A percentile compares a stretch with the other conserved stretches of the same genome.
phyloP scores from a whole-genome alignment of 2,113 vertebrate species.

The Tenrec ecaudatus region DNA sequence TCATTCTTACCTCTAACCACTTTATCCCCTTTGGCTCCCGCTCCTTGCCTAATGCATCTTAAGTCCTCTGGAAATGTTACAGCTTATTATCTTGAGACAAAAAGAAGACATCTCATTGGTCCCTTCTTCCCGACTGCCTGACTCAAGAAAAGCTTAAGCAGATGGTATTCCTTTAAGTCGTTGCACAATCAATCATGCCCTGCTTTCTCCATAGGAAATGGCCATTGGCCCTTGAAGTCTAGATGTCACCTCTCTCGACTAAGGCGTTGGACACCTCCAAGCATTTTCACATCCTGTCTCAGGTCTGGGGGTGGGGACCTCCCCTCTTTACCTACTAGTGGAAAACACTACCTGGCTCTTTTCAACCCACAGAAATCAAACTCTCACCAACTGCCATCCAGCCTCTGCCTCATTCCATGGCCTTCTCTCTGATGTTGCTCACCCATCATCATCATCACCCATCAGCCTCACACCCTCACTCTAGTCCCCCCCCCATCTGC shows the following conservation, averaged over 20 bases:
- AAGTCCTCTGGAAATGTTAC: background rate
- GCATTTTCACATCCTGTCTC: constrained; percentile 72
- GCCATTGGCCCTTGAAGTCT: background rate
- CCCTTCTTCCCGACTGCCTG: background rate
- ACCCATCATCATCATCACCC: background rate
- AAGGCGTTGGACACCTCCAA: background rate
- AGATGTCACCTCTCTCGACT: constrained; percentile 33
- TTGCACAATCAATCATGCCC: background rate
- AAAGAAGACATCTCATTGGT: background rate
- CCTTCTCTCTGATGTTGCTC: background rate
- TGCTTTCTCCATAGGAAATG: constrained; percentile 24
- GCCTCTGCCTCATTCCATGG: background rate
- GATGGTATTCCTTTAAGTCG: background rate
- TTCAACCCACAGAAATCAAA: constrained; percentile 46
- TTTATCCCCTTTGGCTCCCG: background rate
- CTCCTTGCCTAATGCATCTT: background rate
- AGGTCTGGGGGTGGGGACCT: constrained; percentile 65
- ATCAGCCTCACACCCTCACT: background rate
- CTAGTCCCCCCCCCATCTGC: background rate
- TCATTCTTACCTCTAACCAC: background rate
- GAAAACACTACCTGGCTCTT: constrained; percentile 72
- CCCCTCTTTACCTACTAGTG: constrained; percentile 47
- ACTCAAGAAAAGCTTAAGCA: background rate
- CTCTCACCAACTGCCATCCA: background rate
- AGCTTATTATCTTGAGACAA: background rate